phyloP scores from a whole-genome alignment of 2,113 vertebrate species.

The Grammomys dolichurus region DNA sequence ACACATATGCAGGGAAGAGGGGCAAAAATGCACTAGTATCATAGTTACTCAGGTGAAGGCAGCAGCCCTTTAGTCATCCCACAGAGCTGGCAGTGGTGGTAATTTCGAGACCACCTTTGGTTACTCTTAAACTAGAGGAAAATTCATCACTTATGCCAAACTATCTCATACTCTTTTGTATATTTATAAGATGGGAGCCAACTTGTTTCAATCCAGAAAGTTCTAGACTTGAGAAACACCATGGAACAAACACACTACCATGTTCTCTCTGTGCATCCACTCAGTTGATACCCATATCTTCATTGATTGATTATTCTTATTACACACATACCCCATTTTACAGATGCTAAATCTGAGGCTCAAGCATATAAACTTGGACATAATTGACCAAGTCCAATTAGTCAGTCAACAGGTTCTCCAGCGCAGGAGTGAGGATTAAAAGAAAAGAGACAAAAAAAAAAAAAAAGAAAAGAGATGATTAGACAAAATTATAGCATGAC shows the following conservation, averaged over 20 bases:
- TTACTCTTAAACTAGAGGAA: not conserved
- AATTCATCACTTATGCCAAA: not conserved
- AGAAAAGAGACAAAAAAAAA: too few species aligned
- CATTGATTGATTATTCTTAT: not conserved
- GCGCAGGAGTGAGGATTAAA: too few species aligned
- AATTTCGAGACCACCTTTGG: not conserved
- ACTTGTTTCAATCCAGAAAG: not conserved
- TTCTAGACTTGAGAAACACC: not conserved
- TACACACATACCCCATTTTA: not conserved
- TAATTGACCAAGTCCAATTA: too few species aligned
- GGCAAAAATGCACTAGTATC: not conserved
- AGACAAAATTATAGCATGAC: too few species aligned
- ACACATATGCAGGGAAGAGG: not conserved
- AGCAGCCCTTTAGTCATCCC: not conserved
- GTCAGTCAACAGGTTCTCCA: too few species aligned
- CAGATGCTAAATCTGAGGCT: not conserved
- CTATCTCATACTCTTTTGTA: not conserved
- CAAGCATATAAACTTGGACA: not conserved
- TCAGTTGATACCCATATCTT: not conserved
- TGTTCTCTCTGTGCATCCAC: not conserved
- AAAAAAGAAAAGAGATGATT: too few species aligned
- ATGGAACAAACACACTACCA: not conserved
- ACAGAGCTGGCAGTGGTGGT: not conserved
- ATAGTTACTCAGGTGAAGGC: not conserved
- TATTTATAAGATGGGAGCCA: not conserved